Evolutionary conservation across 2,888 invertebrate species (phyloP), one percentile per base, ranked within the genome.

Genomic region (Hydropsyche betteni): DNA sequence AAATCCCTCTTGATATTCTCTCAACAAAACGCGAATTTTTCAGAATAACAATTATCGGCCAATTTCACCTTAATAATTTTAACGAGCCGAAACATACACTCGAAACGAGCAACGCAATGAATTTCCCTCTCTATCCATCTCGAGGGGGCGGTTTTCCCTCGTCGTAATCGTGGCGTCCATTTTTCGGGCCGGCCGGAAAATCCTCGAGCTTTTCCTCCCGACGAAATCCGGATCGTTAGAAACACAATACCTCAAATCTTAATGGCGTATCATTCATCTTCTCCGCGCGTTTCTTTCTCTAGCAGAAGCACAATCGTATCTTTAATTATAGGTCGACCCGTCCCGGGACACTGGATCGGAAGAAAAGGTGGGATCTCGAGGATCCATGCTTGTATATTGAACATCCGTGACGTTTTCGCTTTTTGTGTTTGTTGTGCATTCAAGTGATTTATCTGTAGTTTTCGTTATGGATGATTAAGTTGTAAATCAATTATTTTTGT

Each of bases 221-320:
- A n/a, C 61, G 36, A 75, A 75, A 75, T 75, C 70, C 70, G 44
- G 71, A 75, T 77, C 75, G 68, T 77, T 75, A 58, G 75, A 72
- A 73, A 77, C 68, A 77, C 77, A 77, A 77, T 77, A 70, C 70
- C 70, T 70, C 70, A 70, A 77, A 76, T 74, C 70, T 69, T 76
- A 74, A 68, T 71, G 76, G 74, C 76, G 64, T 69, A 76, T 76
- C 74, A 74, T 76, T 74, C 76, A 76, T 76, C 76, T 76, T 76
- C 74, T 64, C 74, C 70, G 52, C 64, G 36, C 64, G 53, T 52
- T 74, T 76, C 74, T 76, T 69, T 74, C 69, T 74, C 71, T 61
- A 50, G 51, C 64, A 68, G 36, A 55, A 51, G 64, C 69, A 76
- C 74, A 76, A 76, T 74, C 74, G 74, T 74, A 76, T 71, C 76